A percentile compares a stretch with the other conserved stretches of the same genome.
phyloP scores from a whole-genome alignment of 2,888 invertebrate genomes.

The Neoaliturus tenellus region DNA sequence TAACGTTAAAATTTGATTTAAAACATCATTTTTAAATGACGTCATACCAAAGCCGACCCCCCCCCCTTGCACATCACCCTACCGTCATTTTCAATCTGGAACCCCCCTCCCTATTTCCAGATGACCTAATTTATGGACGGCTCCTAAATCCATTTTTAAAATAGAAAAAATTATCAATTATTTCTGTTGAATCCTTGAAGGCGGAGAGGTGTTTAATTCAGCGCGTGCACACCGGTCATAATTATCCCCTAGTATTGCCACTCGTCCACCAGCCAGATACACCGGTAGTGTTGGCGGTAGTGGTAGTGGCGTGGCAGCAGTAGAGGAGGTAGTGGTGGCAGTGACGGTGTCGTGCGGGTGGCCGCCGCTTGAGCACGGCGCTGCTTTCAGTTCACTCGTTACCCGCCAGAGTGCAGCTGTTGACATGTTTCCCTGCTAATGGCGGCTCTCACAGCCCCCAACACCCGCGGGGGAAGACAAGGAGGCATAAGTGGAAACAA shows the following conservation, averaged over 20 bases:
- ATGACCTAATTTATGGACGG: too few relatives aligned
- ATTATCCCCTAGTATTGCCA: background rate
- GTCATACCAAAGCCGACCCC: too few relatives aligned
- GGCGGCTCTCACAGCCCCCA: slow-evolving; percentile 4
- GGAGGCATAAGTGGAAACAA: too few relatives aligned
- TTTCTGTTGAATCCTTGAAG: too few relatives aligned
- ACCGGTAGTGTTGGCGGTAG: background rate
- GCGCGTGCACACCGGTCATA: background rate
- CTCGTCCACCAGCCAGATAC: background rate
- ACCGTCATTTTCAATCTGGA: too few relatives aligned
- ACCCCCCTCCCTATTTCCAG: too few relatives aligned
- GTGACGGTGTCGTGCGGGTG: background rate
- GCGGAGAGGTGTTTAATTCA: slow-evolving; percentile 5
- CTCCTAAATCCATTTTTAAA: too few relatives aligned
- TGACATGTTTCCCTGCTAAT: slow-evolving; percentile 30
- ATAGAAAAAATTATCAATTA: too few relatives aligned
- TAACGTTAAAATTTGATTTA: too few relatives aligned
- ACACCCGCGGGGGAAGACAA: background rate
- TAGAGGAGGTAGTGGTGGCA: too few relatives aligned
- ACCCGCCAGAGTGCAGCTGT: slow-evolving; percentile 32
- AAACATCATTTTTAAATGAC: too few relatives aligned
- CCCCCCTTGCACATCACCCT: too few relatives aligned
- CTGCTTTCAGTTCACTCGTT: slow-evolving; percentile 31
- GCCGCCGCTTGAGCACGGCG: slow-evolving; percentile 35
- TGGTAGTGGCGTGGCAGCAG: background rate